phyloP scores from a whole-genome alignment of 1,140 invertebrate species.

The Carcinoscorpius rotundicauda region DNA sequence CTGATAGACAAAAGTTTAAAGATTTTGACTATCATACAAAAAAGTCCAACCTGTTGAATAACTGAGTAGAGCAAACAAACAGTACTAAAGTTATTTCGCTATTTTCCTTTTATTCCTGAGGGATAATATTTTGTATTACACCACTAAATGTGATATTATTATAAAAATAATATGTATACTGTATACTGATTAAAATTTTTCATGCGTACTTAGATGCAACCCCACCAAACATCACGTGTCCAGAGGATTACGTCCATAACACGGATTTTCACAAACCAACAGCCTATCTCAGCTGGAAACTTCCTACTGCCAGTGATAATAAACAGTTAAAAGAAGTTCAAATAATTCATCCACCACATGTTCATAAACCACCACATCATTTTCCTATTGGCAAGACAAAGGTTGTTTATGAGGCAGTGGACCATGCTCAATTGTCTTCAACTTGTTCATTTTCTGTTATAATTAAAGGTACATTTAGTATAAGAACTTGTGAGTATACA shows the following conservation, averaged over 20 bases:
- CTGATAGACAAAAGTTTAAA: too few relatives aligned
- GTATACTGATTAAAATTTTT: too few relatives aligned
- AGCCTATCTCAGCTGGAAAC: slow-evolving; percentile 4
- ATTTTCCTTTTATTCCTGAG: too few relatives aligned
- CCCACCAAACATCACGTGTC: slow-evolving; percentile 8
- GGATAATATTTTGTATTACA: too few relatives aligned
- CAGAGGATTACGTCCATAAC: not conserved
- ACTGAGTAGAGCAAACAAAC: too few relatives aligned
- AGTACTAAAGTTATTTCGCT: too few relatives aligned
- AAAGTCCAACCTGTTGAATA: too few relatives aligned
- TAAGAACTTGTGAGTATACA: too few relatives aligned
- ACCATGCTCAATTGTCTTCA: slow-evolving; percentile 4
- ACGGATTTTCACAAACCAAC: slow-evolving; percentile 7
- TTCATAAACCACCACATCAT: slow-evolving; percentile 5
- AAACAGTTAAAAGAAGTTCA: not conserved
- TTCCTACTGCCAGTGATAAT: slow-evolving; percentile 7
- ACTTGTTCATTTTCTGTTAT: slow-evolving; percentile 15
- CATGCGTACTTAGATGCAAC: not conserved
- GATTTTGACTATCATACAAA: too few relatives aligned
- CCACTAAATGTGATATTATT: too few relatives aligned
- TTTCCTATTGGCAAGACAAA: slow-evolving; percentile 14
- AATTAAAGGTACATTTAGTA: slow-evolving; percentile 10
- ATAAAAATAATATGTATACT: too few relatives aligned
- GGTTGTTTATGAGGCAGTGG: slow-evolving; percentile 15
- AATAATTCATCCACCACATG: slow-evolving; percentile 3